Conservation (phyloP, 1,140 invertebrate species). For the Zaprionus ornatus region DNA sequence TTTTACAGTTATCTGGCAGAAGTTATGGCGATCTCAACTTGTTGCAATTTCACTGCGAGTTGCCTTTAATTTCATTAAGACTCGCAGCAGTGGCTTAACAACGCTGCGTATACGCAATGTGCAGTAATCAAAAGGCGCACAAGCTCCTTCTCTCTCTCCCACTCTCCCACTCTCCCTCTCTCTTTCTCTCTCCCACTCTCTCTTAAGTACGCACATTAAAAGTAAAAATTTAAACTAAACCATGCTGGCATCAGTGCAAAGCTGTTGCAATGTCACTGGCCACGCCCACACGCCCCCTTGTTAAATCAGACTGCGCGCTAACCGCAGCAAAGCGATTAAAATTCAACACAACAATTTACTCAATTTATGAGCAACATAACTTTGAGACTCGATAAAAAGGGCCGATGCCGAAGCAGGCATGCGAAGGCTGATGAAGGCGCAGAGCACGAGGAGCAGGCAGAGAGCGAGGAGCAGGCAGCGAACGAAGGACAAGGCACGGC, state of each 20-base stretch:
- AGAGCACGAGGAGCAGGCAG: neutral
- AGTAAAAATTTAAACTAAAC: slow-evolving; percentile 12
- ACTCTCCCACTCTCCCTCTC: neutral
- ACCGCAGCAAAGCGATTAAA: slow-evolving; percentile 67
- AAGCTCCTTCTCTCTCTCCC: neutral
- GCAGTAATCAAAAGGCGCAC: neutral
- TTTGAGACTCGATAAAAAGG: slow-evolving; percentile 69
- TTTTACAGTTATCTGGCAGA: neutral
- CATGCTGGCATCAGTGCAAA: slow-evolving; percentile 21
- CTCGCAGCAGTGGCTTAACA: neutral
- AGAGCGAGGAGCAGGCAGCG: no score
- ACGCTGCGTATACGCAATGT: neutral
- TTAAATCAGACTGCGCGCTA: slow-evolving; percentile 27
- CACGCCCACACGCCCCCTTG: neutral
- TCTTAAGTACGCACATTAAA: slow-evolving; percentile 36
- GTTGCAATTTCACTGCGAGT: neutral
- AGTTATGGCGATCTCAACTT: neutral
- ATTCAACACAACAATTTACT: slow-evolving; percentile 74
- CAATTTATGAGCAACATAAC: slow-evolving; percentile 76
- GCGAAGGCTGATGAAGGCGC: neutral
- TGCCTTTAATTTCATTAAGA: neutral
- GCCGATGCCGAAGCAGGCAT: neutral
- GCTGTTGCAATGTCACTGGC: slow-evolving; percentile 21
- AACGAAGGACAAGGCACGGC: no score
- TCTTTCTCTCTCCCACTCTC: neutral